phyloP scores from a whole-genome alignment of 2,888 invertebrate genomes.

The Caenorhabditis imperialis region DNA sequence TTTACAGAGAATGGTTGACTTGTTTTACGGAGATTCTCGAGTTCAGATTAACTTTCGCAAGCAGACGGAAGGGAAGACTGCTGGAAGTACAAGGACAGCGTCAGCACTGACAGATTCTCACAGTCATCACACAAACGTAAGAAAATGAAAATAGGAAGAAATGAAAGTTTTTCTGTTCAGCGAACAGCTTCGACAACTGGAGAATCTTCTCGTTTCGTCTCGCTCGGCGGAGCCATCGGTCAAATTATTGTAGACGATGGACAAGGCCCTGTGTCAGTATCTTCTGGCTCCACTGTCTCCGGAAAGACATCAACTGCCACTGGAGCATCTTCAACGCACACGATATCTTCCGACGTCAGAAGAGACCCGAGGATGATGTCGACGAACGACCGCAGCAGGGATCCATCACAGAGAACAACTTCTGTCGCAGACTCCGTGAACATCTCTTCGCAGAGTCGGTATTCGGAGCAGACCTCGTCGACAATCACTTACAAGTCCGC shows the following conservation, averaged over 20 bases:
- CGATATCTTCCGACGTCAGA: conserved; percentile 19
- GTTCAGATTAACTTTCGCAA: conserved; percentile 37
- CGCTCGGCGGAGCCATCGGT: conserved; percentile 35
- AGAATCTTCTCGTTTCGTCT: conserved; percentile 45
- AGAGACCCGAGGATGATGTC: conserved; percentile 19
- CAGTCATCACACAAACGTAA: conserved; percentile 51
- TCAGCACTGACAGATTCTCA: conserved; percentile 41
- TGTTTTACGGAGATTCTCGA: conserved; percentile 72
- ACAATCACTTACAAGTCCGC: conserved; percentile 54
- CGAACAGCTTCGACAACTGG: conserved; percentile 45
- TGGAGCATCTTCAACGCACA: conserved; percentile 8
- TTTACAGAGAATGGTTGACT: conserved; percentile 72
- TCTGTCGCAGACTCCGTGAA: conserved; percentile 25
- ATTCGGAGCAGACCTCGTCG: conserved; percentile 44
- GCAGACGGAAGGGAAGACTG: conserved; percentile 13
- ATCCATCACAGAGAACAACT: conserved; percentile 24
- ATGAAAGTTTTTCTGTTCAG: conserved; percentile 12
- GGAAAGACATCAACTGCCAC: conserved; percentile 23
- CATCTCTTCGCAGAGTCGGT: conserved; percentile 19
- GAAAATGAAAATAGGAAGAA: conserved; percentile 1
- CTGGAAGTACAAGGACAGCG: conserved; percentile 15
- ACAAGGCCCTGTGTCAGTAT: conserved; percentile 14
- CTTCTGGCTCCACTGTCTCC: conserved; percentile 35
- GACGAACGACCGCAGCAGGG: conserved; percentile 1
- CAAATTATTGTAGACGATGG: conserved; percentile 41